Evolutionary conservation across 2,113 vertebrate genomes (phyloP).

Genomic region (Leiothrix lutea): DNA sequence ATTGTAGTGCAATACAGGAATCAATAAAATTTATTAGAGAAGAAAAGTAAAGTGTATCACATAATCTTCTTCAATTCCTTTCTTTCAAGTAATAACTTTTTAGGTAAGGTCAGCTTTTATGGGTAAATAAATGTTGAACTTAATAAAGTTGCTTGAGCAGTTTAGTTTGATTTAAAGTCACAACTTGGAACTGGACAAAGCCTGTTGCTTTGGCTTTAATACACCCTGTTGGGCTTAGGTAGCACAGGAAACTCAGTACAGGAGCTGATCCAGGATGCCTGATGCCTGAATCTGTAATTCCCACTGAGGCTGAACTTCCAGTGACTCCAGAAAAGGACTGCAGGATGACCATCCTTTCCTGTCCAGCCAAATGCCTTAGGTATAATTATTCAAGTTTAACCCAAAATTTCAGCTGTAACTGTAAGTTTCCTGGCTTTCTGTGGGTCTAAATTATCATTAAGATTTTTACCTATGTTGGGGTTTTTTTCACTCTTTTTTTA

Average conservation of each 20-base stretch:
- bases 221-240: background rate
- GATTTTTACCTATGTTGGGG: background rate
- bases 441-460: background rate
- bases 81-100: background rate
- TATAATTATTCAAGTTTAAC: background rate
- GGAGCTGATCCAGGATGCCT: background rate
- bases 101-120: background rate
- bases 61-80: background rate
- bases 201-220: constrained; percentile 21
- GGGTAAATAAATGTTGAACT: background rate
- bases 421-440: background rate
- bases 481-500: background rate
- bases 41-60: background rate
- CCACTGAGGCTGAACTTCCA: background rate
- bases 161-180: constrained; percentile 1
- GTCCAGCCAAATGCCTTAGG: background rate
- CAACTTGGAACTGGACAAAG: background rate
- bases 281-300: background rate
- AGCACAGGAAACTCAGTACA: background rate
- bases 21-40: background rate
- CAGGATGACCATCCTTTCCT: background rate
- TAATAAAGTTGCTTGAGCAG: background rate
- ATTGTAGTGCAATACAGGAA: background rate
- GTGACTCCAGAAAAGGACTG: background rate
- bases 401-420: background rate